A percentile compares a stretch with the other conserved stretches of the same genome.
Conservation (phyloP, 2,113 vertebrate genomes). For the Typhlomys cinereus region DNA sequence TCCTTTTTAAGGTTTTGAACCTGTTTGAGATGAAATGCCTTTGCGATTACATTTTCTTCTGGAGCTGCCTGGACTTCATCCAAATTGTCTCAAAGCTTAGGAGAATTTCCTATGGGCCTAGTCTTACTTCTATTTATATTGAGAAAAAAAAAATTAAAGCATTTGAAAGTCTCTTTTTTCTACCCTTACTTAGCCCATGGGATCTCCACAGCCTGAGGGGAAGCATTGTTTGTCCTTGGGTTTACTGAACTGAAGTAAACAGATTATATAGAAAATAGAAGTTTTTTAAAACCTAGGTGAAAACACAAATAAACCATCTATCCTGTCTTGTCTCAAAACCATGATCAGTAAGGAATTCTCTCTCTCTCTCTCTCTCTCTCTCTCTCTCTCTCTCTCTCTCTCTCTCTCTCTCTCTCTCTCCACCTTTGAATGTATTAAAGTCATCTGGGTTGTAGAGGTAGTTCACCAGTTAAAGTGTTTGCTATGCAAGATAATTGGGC, state of each 20-base stretch:
- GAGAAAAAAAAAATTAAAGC: conserved; percentile 34
- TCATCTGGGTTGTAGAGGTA: not conserved
- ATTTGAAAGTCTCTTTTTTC: conserved; percentile 25
- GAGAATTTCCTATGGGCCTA: conserved; percentile 23
- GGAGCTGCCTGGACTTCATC: not conserved
- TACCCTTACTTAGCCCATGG: not conserved
- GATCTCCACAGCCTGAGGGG: not conserved
- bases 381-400: not conserved
- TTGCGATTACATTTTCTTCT: conserved; percentile 15
- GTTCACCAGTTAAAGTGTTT: too few species aligned
- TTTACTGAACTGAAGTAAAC: not conserved
- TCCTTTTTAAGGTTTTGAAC: conserved; percentile 2
- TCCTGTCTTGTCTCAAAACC: not conserved
- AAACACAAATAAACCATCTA: not conserved
- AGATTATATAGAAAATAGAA: not conserved
- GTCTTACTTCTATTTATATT: not conserved
- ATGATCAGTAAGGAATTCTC: not conserved
- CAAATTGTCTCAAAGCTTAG: conserved; percentile 25
- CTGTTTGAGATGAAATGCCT: conserved; percentile 34
- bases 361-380: not conserved
- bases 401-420: not conserved
- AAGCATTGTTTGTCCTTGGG: not conserved
- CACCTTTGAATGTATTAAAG: not conserved
- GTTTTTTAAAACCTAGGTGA: not conserved
- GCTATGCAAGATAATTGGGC: too few species aligned